A percentile compares a stretch with the other conserved stretches of the same genome.
phyloP scores from a whole-genome alignment of 1,140 invertebrate genomes.

The Brachionus rotundiformis region DNA sequence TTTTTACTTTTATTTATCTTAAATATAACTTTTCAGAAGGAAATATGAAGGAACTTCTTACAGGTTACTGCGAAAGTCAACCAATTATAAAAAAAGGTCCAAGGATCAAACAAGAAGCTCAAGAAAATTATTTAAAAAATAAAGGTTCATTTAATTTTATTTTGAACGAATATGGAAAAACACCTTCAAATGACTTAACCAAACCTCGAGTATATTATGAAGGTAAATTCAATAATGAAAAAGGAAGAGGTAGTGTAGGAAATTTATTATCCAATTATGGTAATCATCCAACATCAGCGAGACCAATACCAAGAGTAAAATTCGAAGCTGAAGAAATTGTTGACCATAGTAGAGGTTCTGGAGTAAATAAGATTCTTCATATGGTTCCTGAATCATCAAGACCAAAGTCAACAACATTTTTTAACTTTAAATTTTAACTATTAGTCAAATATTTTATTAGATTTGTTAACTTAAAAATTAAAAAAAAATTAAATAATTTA shows the following conservation, averaged over 20 bases:
- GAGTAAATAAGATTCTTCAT: constrained; percentile 4
- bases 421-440: constrained; percentile 35
- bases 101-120: constrained; percentile 29
- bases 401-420: constrained; percentile 39
- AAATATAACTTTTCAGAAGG: not conserved
- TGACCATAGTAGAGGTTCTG: constrained; percentile 37
- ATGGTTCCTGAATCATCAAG: constrained; percentile 40
- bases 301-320: constrained; percentile 49
- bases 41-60: constrained; percentile 39
- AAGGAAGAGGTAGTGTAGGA: constrained; percentile 34
- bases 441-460: not conserved
- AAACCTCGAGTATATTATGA: constrained; percentile 43
- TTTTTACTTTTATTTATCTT: not conserved
- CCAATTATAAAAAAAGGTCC: constrained; percentile 26
- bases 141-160: constrained; percentile 28
- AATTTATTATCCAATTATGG: constrained; percentile 42
- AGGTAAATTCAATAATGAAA: constrained; percentile 44
- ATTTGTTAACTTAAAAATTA: too few species aligned
- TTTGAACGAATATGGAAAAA: constrained; percentile 34
- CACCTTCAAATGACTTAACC: not conserved
- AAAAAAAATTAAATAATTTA: too few species aligned
- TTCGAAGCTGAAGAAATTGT: constrained; percentile 32
- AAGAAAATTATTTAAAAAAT: constrained; percentile 46
- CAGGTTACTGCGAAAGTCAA: constrained; percentile 7
- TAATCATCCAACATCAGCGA: constrained; percentile 2